Base-by-base conservation (phyloP, 1,140 invertebrate species). In the Achatina immaculata region DNA sequence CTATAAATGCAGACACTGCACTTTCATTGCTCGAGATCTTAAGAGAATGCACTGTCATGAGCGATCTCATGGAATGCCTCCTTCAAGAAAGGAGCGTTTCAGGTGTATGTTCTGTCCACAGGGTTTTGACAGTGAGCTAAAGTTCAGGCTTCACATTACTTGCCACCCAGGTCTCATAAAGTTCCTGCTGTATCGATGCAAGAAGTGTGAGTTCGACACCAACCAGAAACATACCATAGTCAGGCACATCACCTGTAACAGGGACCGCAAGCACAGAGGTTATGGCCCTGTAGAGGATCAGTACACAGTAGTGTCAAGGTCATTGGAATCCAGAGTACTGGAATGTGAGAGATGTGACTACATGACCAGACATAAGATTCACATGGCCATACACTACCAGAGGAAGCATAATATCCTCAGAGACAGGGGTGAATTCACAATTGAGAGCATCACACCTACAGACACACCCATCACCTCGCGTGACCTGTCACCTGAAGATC, bases 61-160 rank as follows among this genome's bases (percentile, higher is more conserved):
- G 51, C 65, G 68, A 9, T 85, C 80, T 19, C 84, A 85, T 38
- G 80, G 83, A 4, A 66, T 82, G n/a, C 81, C 81, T 36, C 79
- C 79, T 0, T 73, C 82, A 1, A 81, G 82, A 19, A 84, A 83
- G 55, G 82, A 83, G 3, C 78, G 83, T 16, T 85, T 85, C 72
- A 82, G 82, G 62, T 85, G 84, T 62, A 81, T 83, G 77, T 85
- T 83, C 68, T 85, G 84, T 43, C 84, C 84, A 24, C 84, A 85
- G 62, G 82, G 84, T 4, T 85, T 85, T 78, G 82, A 85, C 66
- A 83, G 78, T 68, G 75, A 81, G 38, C 48, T 78, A 42, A 85
- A 85, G 69, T 85, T 85, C 69, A 75, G 58, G 42, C 73, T 76
- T 14, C 84, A 85, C 71, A 81, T 85, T 34, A 81, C 76, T 28